Base-by-base conservation (phyloP, 2,888 invertebrate genomes). In the Drosophila diplacantha region DNA sequence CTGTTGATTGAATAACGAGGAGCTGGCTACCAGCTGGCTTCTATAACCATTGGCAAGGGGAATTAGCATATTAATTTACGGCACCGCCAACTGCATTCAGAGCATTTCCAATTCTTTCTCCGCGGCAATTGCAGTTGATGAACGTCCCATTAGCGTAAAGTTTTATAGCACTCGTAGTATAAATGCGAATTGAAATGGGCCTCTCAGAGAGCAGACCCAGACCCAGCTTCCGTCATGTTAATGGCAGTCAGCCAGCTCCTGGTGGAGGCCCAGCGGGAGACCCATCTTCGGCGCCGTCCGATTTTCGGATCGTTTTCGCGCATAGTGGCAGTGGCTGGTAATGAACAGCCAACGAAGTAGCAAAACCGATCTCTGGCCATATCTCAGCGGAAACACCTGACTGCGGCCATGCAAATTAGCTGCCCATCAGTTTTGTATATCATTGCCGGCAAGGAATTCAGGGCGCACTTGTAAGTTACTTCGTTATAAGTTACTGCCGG, bases 1-100 rank as follows among this genome's bases (percentile, higher is more conserved):
- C 18, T 41, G 55, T 5, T n/a, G 58, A 43, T 46, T 69, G 69
- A 69, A 79, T 68, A 71, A 55, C 51, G 64, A 5, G 5, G 5
- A 43, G 9, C 31, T 34, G 26, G 43, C 43, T 24, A 12, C 39
- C 32, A 72, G 65, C 69, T 68, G 60, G 59, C 53, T 29, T 44
- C 22, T 22, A 18, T 38, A 57, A 18, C 50, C 24, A 51, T 41
- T 63, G 52, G 16, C 49, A 49, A 65, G 51, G 60, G 44, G 70
- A 72, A 78, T 83, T 81, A 77, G 83, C 77, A 83, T 78, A 80
- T 83, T 83, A 78, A 65, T 74, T 82, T 82, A 78, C 63, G 72
- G 65, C 69, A 62, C 59, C 72, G 69, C 63, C 72, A 66, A 67
- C 74, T 72, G 69, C 70, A 46, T 22, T 52, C 47, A 43, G 67